phyloP scores from a whole-genome alignment of 2,888 invertebrate species.

The Trissonchulus latispiculum region DNA sequence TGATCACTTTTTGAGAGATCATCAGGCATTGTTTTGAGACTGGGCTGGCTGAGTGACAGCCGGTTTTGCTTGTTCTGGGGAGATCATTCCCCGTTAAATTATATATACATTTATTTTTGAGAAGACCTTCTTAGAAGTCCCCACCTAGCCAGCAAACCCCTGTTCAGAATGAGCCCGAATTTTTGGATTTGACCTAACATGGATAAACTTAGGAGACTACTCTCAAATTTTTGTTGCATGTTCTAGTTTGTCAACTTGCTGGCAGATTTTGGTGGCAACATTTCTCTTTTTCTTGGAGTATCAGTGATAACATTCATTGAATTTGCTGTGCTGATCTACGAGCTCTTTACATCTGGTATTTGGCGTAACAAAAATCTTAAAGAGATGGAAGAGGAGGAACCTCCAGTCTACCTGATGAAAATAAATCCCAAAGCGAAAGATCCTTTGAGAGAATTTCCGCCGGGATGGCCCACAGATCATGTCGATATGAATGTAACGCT shows the following conservation, averaged over 20 bases:
- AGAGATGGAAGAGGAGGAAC: neutral
- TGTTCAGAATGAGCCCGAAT: neutral
- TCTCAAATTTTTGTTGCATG: neutral
- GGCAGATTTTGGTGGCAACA: conserved; percentile 15
- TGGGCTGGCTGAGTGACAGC: no score
- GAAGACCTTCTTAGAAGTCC: no score
- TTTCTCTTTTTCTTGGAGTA: conserved; percentile 3
- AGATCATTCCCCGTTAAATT: no score
- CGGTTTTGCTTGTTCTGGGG: no score
- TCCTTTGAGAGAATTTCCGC: neutral
- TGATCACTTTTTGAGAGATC: no score
- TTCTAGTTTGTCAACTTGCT: conserved; percentile 5
- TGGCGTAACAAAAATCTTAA: neutral
- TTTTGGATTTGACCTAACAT: no score
- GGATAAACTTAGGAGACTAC: neutral
- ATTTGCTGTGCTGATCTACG: conserved; percentile 4
- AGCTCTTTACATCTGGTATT: neutral
- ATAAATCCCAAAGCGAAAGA: neutral
- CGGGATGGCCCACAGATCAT: neutral
- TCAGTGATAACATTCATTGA: conserved; percentile 8
- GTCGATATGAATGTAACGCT: neutral
- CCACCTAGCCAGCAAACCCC: no score
- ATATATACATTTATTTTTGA: no score
- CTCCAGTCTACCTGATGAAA: neutral
- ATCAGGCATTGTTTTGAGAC: no score